Conservation (phyloP, 2,888 invertebrate species). For the Noctua pronuba region DNA sequence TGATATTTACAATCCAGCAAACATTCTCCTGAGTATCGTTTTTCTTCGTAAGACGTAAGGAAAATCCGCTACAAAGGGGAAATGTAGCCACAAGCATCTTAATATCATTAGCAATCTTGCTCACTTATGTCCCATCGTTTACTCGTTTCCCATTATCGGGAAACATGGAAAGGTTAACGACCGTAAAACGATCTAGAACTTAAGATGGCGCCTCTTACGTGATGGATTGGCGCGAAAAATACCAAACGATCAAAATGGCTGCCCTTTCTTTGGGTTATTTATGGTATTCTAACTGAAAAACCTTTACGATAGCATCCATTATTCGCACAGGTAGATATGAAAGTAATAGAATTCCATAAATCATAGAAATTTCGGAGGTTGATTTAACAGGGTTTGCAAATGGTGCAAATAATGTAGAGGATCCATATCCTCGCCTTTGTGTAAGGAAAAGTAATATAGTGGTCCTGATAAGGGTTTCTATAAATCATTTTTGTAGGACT, state of each 20-base stretch:
- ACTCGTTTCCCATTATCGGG: slow-evolving; percentile 3
- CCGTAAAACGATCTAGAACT: slow-evolving; percentile 11
- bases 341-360: slow-evolving; percentile 35
- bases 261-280: slow-evolving; percentile 15
- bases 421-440: slow-evolving; percentile 31
- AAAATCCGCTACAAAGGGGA: slow-evolving; percentile 26
- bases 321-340: slow-evolving; percentile 44
- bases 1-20: slow-evolving; percentile 16
- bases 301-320: slow-evolving; percentile 38
- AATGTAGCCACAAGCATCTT: slow-evolving; percentile 21
- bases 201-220: slow-evolving; percentile 33
- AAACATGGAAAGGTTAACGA: slow-evolving; percentile 42
- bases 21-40: slow-evolving; percentile 18
- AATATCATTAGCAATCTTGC: slow-evolving; percentile 31
- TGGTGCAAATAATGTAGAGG: slow-evolving; percentile 39
- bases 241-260: slow-evolving; percentile 19
- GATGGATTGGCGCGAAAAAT: slow-evolving; percentile 40
- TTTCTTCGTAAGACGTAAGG: slow-evolving; percentile 31
- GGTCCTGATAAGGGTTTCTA: not conserved
- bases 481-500: slow-evolving; percentile 15
- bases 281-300: slow-evolving; percentile 25
- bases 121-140: slow-evolving; percentile 32
- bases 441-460: slow-evolving; percentile 30
- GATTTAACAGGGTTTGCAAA: slow-evolving; percentile 44
- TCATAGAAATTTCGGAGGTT: slow-evolving; percentile 32